Percentiles rank a stretch among this genome's conserved stretches.
These are phyloP conservation scores for Myotis brandtii DNA, from an alignment of 2,113 vertebrate genomes.

Conservation along the genomic window DNA sequence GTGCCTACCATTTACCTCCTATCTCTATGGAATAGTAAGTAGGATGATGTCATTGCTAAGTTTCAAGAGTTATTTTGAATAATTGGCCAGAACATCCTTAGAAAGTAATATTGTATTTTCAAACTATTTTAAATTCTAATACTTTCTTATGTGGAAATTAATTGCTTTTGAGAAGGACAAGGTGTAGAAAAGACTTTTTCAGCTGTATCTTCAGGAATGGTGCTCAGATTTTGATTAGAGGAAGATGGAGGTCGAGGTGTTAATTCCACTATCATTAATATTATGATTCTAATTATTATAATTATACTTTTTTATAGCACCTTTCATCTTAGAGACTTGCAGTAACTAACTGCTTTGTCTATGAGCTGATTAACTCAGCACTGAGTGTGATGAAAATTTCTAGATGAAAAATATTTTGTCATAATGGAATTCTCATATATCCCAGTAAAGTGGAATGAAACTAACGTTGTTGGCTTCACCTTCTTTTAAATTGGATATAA, in stretches of 20 bases:
- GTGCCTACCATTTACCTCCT: neutral
- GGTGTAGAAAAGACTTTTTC: conserved; percentile 66
- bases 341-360: conserved; percentile 73
- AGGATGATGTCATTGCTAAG: conserved; percentile 40
- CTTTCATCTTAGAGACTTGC: conserved; percentile 73
- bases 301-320: conserved; percentile 74
- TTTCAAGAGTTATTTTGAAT: conserved; percentile 69
- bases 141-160: conserved; percentile 67
- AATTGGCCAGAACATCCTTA: conserved; percentile 43
- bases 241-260: conserved; percentile 75
- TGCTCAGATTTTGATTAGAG: conserved; percentile 69
- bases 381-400: conserved; percentile 64
- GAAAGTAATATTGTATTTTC: conserved; percentile 65
- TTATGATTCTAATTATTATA: conserved; percentile 81
- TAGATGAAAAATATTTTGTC: conserved; percentile 74
- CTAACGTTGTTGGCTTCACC: conserved; percentile 53
- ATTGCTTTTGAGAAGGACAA: conserved; percentile 74
- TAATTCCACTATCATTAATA: conserved; percentile 80
- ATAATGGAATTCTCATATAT: conserved; percentile 65
- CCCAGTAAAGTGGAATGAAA: conserved; percentile 65
- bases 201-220: conserved; percentile 57
- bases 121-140: conserved; percentile 58
- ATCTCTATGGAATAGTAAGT: conserved; percentile 43
- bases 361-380: conserved; percentile 77
- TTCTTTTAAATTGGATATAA: conserved; percentile 68